Conservation (phyloP, 2,797 vertebrate species). For the Scleropages formosus region DNA sequence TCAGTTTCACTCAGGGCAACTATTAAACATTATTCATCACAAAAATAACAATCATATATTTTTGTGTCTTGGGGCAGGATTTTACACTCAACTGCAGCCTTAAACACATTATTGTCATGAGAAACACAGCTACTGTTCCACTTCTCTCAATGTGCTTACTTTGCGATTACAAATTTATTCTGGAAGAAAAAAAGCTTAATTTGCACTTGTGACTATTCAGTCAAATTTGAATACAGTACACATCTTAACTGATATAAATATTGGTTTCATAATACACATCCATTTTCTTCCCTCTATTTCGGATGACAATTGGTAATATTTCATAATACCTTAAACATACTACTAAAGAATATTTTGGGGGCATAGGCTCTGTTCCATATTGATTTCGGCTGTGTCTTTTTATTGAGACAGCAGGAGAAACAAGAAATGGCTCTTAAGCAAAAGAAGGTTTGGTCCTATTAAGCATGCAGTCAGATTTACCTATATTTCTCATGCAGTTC, state of each 20-base stretch:
- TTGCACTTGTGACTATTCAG: neutral
- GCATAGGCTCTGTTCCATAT: neutral
- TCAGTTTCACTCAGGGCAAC: neutral
- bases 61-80: no score
- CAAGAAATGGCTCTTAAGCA: neutral
- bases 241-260: neutral
- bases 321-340: neutral
- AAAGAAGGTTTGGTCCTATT: conserved; percentile 10
- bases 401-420: neutral
- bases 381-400: neutral
- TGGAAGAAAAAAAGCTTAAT: neutral
- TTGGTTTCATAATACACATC: neutral
- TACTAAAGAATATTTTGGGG: neutral
- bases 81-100: no score
- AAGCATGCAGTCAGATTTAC: conserved; percentile 3
- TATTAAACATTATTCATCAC: neutral
- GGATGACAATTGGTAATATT: neutral
- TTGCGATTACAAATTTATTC: neutral
- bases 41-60: neutral
- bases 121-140: neutral
- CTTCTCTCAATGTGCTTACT: neutral
- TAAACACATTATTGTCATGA: no score
- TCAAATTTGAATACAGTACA: neutral
- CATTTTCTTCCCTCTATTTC: neutral
- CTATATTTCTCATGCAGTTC: conserved; percentile 55